A percentile compares a stretch with the other conserved stretches of the same genome.
Evolutionary conservation across 1,140 invertebrate genomes (phyloP).

Genomic region (Penaeus vannamei): DNA sequence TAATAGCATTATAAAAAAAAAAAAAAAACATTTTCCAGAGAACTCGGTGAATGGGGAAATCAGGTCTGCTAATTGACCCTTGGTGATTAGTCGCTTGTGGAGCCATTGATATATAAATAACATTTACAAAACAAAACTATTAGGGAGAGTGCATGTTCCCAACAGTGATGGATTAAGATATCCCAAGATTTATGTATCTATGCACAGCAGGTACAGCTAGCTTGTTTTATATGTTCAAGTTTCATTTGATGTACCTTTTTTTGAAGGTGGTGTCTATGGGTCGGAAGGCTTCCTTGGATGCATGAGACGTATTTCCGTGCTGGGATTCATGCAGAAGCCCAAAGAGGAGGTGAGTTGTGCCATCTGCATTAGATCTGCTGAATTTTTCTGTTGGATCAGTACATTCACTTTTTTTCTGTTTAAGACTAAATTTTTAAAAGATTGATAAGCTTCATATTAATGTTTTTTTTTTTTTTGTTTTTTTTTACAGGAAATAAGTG

Average conservation of each 20-base stretch:
- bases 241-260: neutral
- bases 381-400: neutral
- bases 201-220: neutral
- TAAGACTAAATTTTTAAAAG: slow-evolving; percentile 1
- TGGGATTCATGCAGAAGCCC: slow-evolving; percentile 88
- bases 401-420: slow-evolving; percentile 10
- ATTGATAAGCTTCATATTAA: neutral
- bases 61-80: too few species aligned
- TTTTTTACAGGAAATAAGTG: slow-evolving; percentile 80
- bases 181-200: neutral
- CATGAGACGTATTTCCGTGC: slow-evolving; percentile 89
- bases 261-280: slow-evolving; percentile 69
- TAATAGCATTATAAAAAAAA: too few species aligned
- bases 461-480: slow-evolving; percentile 57
- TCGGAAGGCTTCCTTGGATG: slow-evolving; percentile 86
- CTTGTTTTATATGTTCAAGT: neutral
- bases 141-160: too few species aligned
- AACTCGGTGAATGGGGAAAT: too few species aligned
- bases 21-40: too few species aligned
- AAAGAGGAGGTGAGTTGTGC: slow-evolving; percentile 77
- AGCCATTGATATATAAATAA: too few species aligned
- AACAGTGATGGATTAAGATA: neutral
- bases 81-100: too few species aligned
- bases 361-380: slow-evolving; percentile 22
- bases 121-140: too few species aligned